phyloP scores from a whole-genome alignment of 2,797 vertebrate genomes.

The Sylvia borin region DNA sequence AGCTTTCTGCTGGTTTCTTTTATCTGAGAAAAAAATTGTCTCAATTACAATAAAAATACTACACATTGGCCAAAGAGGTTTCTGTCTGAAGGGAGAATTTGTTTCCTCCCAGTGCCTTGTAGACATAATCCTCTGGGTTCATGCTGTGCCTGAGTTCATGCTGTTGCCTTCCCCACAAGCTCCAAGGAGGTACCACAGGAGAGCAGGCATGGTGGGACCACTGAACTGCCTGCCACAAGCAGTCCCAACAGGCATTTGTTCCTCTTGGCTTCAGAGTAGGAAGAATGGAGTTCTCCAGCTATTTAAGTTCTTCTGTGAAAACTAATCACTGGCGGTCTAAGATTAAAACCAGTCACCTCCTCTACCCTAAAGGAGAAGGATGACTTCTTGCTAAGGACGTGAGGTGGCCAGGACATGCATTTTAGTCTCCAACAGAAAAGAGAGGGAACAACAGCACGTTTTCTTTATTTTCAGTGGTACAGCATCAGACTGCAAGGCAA shows the following conservation, averaged over 20 bases:
- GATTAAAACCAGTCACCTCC: not conserved
- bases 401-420: not conserved
- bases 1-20: not conserved
- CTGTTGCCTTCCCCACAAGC: not conserved
- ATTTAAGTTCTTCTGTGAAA: not conserved
- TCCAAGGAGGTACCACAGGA: not conserved
- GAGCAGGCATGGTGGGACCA: not conserved
- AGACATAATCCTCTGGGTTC: not conserved
- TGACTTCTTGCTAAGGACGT: not conserved
- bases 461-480: slow-evolving; percentile 1
- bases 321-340: not conserved
- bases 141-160: not conserved
- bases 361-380: not conserved
- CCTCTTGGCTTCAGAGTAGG: not conserved
- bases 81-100: not conserved
- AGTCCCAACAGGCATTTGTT: not conserved
- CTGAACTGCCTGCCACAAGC: not conserved
- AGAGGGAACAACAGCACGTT: not conserved
- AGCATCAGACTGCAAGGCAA: slow-evolving; percentile 4
- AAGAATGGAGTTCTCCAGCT: not conserved
- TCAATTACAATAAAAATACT: not conserved
- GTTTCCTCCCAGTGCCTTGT: not conserved
- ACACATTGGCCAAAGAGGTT: not conserved
- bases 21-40: not conserved
- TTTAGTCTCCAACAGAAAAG: not conserved